Base-by-base conservation (phyloP, 2,888 invertebrate genomes). In the Rhagophthalmus giganteus region DNA sequence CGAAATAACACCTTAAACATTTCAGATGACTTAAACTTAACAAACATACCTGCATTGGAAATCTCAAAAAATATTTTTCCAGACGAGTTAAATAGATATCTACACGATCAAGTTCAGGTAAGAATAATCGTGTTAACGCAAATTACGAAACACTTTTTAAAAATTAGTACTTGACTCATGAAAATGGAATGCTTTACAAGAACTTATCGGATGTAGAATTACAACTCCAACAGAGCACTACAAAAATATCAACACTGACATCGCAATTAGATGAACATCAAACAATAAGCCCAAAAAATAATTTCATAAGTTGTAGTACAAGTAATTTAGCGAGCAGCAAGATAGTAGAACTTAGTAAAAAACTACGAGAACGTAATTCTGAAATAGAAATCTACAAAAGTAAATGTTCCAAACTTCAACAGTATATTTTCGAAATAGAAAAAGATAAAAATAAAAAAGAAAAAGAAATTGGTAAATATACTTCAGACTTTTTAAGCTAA, bases 321-420 rank as follows among this genome's bases (percentile, higher is more conserved):
- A 78, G 78, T 3, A 81, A 82, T 15, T 65, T 81, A 5, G 81
- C 82, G 1, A 80, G 81, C 28, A 76, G 79, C n/a, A 85, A 85
- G 74, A 81, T 86, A 49, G 79, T 85, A 0, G 85, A 86, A 44
- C 72, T 86, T 3, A 84, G 82, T 60, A 85, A 84, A 67, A 83
- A 82, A 65, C 80, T 84, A 37, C 74, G 85, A 20, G 84, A 86
- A 59, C 78, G 83, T 49, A 80, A 79, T 2, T 78, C 83, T 0
- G 84, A 86, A 73, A 63, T 83, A 8, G 83, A 83, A 69, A 68
- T 77, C 1, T 76, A 78, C 32, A 84, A 81, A 69, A 79, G 81
- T 0, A 83, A 80, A 69, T 82, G 78, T 55, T 76, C 80, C 4
- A 75, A 75, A 40, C 63, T 83, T 2, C 80, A 83, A 68, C 67